Base-by-base conservation (phyloP, 1,140 invertebrate species). In the Drosophila nannoptera region DNA sequence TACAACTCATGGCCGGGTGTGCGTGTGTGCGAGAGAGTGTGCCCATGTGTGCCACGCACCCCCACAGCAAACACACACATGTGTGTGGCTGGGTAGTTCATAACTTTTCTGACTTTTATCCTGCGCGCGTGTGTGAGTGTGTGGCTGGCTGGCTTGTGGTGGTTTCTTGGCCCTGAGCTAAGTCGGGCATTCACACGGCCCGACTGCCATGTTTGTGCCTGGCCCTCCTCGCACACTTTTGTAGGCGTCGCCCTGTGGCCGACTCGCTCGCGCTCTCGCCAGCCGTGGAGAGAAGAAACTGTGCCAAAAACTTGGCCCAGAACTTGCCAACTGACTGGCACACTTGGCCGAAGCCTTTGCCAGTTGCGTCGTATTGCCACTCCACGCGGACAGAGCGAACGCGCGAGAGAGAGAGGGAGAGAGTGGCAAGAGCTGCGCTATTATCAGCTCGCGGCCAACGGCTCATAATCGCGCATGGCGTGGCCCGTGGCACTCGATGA, bases 151-250 rank as follows among this genome's bases (percentile, higher is more conserved):
- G 22, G 22, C 12, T 61, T 78, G 76, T 83, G 80, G 78, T 84
- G 75, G 83, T 83, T 78, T 78, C 74, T 77, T 83, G 59, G 72
- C 78, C 73, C 56, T 62, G 55, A 36, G 63, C 49, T n/a, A 29
- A 5, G 7, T 40, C 78, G 75, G 64, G 73, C 65, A 42, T 43
- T n/a, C 43, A 53, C 46, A n/a, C 46, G 58, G 46, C 60, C 71
- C 49, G 75, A 75, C 78, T 84, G 78, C 78, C 78, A 83, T 83
- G 62, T 80, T 84, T 83, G 76, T 80, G 63, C 58, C 45, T 55
- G 33, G 48, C 16, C 67, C 52, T 32, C 46, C 58, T 42, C 53
- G 58, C 36, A 40, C 16, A 8, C 14, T 12, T 38, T 62, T 69
- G 78, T 78, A 78, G 78, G 75, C 80, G 80, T 82, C 63, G 46